phyloP scores from a whole-genome alignment of 2,113 vertebrate species.

The Macquaria australasica region DNA sequence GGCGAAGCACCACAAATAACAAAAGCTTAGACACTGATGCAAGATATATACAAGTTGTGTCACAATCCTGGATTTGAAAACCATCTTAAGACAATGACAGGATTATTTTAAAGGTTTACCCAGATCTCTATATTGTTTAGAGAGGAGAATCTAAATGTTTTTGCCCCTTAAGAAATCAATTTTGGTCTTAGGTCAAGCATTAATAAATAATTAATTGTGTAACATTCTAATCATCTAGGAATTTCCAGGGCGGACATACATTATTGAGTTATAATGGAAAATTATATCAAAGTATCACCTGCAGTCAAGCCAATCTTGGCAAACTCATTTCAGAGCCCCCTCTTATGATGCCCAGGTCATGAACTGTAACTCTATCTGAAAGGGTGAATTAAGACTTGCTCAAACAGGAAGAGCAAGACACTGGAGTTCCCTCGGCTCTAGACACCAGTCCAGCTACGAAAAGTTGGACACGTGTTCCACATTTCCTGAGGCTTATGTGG shows the following conservation, averaged over 20 bases:
- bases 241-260: slow-evolving; percentile 2
- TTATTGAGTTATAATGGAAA: slow-evolving; percentile 20
- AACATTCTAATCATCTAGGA: background rate
- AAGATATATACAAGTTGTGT: background rate
- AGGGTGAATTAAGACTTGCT: background rate
- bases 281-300: slow-evolving; percentile 18
- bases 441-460: slow-evolving; percentile 19
- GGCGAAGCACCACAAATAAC: background rate
- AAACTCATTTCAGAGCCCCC: background rate
- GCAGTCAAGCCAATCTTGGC: background rate
- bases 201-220: background rate
- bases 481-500: slow-evolving; percentile 65
- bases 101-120: background rate
- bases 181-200: background rate
- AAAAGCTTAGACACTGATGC: background rate
- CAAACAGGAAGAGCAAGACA: slow-evolving; percentile 25
- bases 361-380: slow-evolving; percentile 46
- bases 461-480: slow-evolving; percentile 54
- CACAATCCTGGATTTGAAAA: background rate
- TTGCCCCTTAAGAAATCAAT: background rate
- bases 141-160: slow-evolving; percentile 3
- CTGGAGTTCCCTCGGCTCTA: slow-evolving; percentile 14
- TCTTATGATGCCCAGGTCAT: slow-evolving; percentile 26
- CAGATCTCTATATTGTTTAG: background rate
- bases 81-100: background rate